These are phyloP conservation scores for Tenthredo livida DNA, from an alignment of 2,888 invertebrate genomes.

Conservation along the genomic window DNA sequence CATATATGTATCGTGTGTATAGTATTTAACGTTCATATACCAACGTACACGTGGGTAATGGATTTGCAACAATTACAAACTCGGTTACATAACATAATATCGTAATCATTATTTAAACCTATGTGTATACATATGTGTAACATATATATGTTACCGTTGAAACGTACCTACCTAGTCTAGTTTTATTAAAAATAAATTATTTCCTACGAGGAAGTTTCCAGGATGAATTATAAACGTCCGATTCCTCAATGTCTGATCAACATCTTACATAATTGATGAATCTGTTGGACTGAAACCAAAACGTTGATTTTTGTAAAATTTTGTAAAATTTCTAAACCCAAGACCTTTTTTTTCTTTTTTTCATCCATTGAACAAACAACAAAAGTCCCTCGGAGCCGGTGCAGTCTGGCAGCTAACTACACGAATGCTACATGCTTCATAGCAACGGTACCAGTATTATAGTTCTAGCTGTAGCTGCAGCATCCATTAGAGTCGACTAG, in stretches of 20 bases:
- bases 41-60: conserved; percentile 16
- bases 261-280: too few species aligned
- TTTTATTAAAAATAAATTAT: neutral
- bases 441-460: neutral
- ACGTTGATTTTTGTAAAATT: too few species aligned
- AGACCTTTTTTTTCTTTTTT: neutral
- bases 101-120: neutral
- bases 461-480: conserved; percentile 16
- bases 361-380: neutral
- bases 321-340: neutral
- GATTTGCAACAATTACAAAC: conserved; percentile 46
- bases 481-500: conserved; percentile 49
- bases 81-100: neutral
- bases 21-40: neutral
- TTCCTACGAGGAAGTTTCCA: neutral
- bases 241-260: neutral
- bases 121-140: neutral
- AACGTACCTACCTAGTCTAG: neutral
- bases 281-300: too few species aligned
- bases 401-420: neutral
- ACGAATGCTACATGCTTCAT: neutral
- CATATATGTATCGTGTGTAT: neutral
- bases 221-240: neutral
- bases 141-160: neutral
- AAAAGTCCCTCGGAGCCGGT: neutral